These are phyloP conservation scores for Caradrina clavipalpis DNA, from an alignment of 2,888 invertebrate genomes.

Conservation along the genomic window DNA sequence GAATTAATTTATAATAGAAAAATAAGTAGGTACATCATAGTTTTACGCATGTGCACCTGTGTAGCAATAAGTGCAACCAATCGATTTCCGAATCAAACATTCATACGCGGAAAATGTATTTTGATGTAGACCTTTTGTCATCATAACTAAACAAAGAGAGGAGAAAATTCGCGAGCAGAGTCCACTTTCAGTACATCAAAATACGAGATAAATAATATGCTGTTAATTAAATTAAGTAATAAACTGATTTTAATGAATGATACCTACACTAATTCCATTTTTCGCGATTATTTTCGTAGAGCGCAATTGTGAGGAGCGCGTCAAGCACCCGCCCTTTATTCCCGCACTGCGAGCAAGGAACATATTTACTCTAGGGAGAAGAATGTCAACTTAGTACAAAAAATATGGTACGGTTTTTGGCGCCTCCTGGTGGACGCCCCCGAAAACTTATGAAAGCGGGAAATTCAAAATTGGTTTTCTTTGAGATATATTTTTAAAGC, in stretches of 20 bases:
- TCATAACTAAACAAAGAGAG: conserved; percentile 70
- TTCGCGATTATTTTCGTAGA: conserved; percentile 48
- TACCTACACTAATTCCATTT: conserved; percentile 63
- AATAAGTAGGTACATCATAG: not conserved
- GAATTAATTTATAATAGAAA: not conserved
- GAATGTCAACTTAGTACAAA: no score
- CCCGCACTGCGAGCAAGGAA: conserved; percentile 68
- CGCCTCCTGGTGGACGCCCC: no score
- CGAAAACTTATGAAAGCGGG: no score
- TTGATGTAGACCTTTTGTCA: conserved; percentile 52
- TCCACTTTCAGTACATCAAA: not conserved
- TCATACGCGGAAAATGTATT: conserved; percentile 51
- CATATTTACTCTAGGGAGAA: no score
- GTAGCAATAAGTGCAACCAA: conserved; percentile 45
- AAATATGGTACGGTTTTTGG: no score
- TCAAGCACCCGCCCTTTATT: conserved; percentile 69
- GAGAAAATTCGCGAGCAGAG: conserved; percentile 58
- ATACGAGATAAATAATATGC: not conserved
- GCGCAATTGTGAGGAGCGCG: conserved; percentile 37
- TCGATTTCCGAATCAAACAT: conserved; percentile 53
- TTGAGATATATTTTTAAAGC: no score
- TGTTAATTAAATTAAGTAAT: conserved; percentile 9
- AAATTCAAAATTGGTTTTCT: no score
- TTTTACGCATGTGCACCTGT: conserved; percentile 42
- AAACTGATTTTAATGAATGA: conserved; percentile 27